Conservation (phyloP, 2,797 vertebrate genomes). For the Syngnathus rostellatus region DNA sequence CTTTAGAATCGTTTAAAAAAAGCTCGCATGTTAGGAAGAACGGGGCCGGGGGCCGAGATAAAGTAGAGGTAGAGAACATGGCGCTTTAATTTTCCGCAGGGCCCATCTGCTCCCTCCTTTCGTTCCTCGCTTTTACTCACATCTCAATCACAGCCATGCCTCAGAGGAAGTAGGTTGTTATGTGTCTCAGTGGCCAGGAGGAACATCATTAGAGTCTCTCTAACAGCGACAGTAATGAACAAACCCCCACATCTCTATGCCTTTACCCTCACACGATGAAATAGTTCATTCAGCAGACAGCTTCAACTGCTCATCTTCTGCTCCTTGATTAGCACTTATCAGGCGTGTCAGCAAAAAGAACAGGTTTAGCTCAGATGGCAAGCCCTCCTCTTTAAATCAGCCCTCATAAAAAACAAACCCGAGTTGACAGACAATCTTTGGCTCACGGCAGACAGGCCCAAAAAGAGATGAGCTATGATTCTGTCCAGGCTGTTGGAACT, state of each 20-base stretch:
- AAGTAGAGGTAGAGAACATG: slow-evolving; percentile 42
- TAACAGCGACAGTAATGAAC: slow-evolving; percentile 28
- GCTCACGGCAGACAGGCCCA: slow-evolving; percentile 44
- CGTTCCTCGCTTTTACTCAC: slow-evolving; percentile 33
- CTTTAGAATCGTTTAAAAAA: not conserved
- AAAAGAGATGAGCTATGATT: slow-evolving; percentile 51
- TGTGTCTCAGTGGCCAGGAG: slow-evolving; percentile 40
- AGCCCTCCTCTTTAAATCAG: slow-evolving; percentile 45
- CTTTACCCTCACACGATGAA: slow-evolving; percentile 16
- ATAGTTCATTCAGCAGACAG: slow-evolving; percentile 18
- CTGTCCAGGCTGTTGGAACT: slow-evolving; percentile 42
- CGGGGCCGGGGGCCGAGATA: slow-evolving; percentile 32
- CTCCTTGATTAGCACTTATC: slow-evolving; percentile 23
- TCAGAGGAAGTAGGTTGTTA: slow-evolving; percentile 35
- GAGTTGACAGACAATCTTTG: slow-evolving; percentile 48
- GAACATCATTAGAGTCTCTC: slow-evolving; percentile 38
- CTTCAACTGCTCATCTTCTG: slow-evolving; percentile 7
- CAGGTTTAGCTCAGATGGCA: not conserved
- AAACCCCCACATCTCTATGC: not conserved
- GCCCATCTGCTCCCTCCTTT: slow-evolving; percentile 39
- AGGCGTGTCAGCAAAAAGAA: slow-evolving; percentile 18
- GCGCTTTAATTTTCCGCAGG: slow-evolving; percentile 63
- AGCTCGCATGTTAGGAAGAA: slow-evolving; percentile 6
- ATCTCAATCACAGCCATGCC: slow-evolving; percentile 43
- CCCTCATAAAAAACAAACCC: slow-evolving; percentile 56